phyloP scores from a whole-genome alignment of 2,888 invertebrate species.

The Cerceris ruficornis region DNA sequence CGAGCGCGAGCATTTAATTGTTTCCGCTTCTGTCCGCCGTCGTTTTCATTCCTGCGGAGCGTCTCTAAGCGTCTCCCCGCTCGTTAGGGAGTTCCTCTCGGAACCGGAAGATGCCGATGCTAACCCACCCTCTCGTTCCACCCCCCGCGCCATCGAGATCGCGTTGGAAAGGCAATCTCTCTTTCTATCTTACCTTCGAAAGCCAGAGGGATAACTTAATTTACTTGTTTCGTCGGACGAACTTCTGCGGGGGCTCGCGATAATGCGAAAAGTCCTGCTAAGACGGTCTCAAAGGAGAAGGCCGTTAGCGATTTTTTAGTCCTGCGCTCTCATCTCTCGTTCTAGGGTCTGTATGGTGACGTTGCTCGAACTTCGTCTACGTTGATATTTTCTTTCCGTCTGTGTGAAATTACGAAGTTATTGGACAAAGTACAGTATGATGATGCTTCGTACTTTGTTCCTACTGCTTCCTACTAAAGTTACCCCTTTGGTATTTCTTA shows the following conservation, averaged over 20 bases:
- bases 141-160: slow-evolving; percentile 8
- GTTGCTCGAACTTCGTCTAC: too few species aligned
- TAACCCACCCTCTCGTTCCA: slow-evolving; percentile 54
- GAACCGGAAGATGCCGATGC: slow-evolving; percentile 74
- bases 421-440: too few species aligned
- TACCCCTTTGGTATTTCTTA: too few species aligned
- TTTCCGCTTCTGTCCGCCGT: slow-evolving; percentile 69
- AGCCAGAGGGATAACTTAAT: slow-evolving; percentile 53
- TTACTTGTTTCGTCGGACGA: slow-evolving; percentile 54
- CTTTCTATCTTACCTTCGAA: slow-evolving; percentile 3
- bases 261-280: slow-evolving; percentile 9
- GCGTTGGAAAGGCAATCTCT: slow-evolving; percentile 1
- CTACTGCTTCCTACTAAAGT: too few species aligned
- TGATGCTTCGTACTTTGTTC: too few species aligned
- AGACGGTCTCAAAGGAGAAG: background rate
- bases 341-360: too few species aligned
- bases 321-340: too few species aligned
- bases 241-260: slow-evolving; percentile 41
- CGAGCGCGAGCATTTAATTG: slow-evolving; percentile 72
- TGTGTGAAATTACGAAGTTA: too few species aligned
- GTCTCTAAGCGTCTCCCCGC: slow-evolving; percentile 67
- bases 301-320: background rate
- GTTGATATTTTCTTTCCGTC: too few species aligned
- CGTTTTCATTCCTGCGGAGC: slow-evolving; percentile 67
- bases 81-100: slow-evolving; percentile 77